Conservation (phyloP, 1,140 invertebrate genomes). For the Lethrus apterus region DNA sequence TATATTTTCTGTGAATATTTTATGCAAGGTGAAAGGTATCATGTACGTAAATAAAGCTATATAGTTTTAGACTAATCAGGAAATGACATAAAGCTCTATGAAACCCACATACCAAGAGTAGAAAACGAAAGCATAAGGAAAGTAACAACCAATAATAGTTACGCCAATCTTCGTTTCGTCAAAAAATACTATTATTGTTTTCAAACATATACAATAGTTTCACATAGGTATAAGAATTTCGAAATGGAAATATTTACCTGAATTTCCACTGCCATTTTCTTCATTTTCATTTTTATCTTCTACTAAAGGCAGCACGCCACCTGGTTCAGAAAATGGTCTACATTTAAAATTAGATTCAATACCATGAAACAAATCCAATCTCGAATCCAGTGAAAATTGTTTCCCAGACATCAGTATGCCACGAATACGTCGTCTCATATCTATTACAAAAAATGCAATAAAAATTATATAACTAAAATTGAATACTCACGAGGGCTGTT, state of each 20-base stretch:
- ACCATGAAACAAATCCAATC: conserved; percentile 82
- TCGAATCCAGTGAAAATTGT: conserved; percentile 83
- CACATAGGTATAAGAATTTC: conserved; percentile 11
- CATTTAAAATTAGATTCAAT: conserved; percentile 36
- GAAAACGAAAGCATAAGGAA: too few species aligned
- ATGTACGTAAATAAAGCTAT: too few species aligned
- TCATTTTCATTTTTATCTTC: conserved; percentile 42
- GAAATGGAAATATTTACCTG: conserved; percentile 20
- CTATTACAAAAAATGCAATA: conserved; percentile 36
- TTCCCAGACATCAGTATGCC: conserved; percentile 85
- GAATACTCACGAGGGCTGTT: conserved; percentile 67
- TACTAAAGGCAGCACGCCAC: conserved; percentile 47
- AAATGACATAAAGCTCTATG: too few species aligned
- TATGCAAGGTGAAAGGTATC: neutral
- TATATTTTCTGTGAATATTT: too few species aligned
- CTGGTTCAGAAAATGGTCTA: conserved; percentile 38
- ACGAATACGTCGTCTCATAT: conserved; percentile 72
- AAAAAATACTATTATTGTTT: too few species aligned
- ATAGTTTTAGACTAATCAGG: too few species aligned
- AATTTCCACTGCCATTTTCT: conserved; percentile 25
- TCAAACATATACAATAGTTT: neutral
- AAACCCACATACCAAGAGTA: too few species aligned
- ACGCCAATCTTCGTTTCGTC: too few species aligned
- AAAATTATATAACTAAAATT: neutral
- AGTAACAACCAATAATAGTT: too few species aligned